These are phyloP conservation scores for Acanthaster planci DNA, from an alignment of 35 echinoderm and acorn worm species.

Conservation along the genomic window DNA sequence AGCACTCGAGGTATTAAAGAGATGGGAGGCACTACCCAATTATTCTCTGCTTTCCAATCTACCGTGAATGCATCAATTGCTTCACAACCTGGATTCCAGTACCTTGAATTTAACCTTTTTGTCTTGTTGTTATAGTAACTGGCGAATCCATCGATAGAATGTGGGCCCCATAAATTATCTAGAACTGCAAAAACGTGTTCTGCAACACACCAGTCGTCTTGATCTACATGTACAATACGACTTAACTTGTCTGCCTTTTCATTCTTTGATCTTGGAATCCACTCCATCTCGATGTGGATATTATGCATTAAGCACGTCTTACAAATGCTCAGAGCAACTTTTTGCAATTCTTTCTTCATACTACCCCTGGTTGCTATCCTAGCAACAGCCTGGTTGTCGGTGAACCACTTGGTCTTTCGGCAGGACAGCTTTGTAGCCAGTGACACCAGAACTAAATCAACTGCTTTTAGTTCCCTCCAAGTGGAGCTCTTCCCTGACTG, in stretches of 20 bases:
- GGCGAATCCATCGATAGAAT: conserved; percentile 21
- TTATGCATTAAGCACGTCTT: background rate
- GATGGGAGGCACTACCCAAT: too few species aligned
- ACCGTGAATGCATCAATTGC: conserved; percentile 18
- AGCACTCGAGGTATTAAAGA: conserved; percentile 31
- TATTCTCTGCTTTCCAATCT: too few species aligned
- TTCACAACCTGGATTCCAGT: too few species aligned
- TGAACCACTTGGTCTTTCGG: background rate
- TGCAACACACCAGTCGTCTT: too few species aligned
- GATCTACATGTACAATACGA: too few species aligned
- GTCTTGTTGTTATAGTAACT: too few species aligned
- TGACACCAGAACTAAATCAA: background rate
- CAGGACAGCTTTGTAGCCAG: background rate
- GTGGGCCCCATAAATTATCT: background rate
- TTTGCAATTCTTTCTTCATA: too few species aligned
- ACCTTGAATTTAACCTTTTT: too few species aligned
- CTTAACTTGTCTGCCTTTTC: background rate
- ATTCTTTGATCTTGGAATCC: conserved; percentile 9
- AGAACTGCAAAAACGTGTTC: background rate
- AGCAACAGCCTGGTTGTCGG: conserved; percentile 14
- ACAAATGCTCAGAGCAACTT: background rate
- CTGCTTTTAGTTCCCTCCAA: conserved; percentile 23
- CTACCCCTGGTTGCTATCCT: too few species aligned
- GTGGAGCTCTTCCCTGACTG: background rate
- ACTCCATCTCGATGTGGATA: conserved; percentile 1